Base-by-base conservation (phyloP, 2,888 invertebrate genomes). In the Encarsia formosa region DNA sequence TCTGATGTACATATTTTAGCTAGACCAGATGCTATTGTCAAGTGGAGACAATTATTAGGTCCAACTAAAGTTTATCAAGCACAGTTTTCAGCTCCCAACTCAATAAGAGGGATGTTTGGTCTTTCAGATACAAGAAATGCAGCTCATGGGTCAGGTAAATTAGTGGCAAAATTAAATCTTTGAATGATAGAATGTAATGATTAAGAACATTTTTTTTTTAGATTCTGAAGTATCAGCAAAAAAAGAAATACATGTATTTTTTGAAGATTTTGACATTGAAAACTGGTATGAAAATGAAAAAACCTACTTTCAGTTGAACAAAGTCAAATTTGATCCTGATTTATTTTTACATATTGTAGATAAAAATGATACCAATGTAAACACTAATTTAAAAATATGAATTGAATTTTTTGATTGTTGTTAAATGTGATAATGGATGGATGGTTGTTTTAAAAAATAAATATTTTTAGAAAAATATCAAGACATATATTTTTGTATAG, bases 51-150 rank as follows among this genome's bases (percentile, higher is more conserved):
- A 45, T 73, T 95, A 42, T 85, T 96, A 78, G 96, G 96, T 0
- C 94, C 95, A 2, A 95, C 96, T 0, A 92, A 92, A 76, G 89
- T 88, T 0, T 88, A 79, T 67, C 85, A 84, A 70, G 86, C 91
- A 1, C 85, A 91, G 54, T 88, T 85, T 66, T 81, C 82, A 50
- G 81, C 85, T 48, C 94, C 94, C 0, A 72, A 85, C 47, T 83
- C 87, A 46, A 83, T 97, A 56, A 78, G 97, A 62, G 91, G 91
- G 2, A 77, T 80, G 66, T 92, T 86, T 77, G 96, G 96, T 0
- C 77, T 96, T 16, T 91, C 95, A 0, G 97, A 97, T 70, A 96
- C 97, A 0, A 82, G 96, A 64, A 97, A 97, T 78, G 92, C 90
- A 2, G 86, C 88, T 9, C 97, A 97, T 77, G 96, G 96, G 15